Conservation (phyloP, 2,113 vertebrate genomes). For the Lethenteron reissneri region DNA sequence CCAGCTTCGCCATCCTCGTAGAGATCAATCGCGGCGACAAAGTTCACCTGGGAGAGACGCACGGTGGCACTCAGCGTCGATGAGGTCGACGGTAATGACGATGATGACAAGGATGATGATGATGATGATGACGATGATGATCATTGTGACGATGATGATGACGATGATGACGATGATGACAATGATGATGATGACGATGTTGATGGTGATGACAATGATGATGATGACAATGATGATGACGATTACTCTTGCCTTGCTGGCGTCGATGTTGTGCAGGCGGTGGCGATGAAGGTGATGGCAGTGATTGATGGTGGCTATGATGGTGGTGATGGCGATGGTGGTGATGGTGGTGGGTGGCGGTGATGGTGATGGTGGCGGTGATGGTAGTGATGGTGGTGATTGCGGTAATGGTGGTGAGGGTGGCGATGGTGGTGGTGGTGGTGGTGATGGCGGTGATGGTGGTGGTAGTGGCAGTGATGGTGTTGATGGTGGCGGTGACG, state of each 20-base stretch:
- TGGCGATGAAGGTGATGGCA: too few relatives aligned
- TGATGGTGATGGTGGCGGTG: background rate
- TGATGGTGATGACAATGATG: too few relatives aligned
- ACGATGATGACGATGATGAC: background rate
- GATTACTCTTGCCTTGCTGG: too few relatives aligned
- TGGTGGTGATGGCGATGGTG: background rate
- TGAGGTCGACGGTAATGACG: background rate
- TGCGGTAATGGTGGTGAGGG: too few relatives aligned
- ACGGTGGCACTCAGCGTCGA: background rate
- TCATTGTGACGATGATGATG: background rate
- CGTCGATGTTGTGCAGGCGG: background rate
- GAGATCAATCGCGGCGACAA: slow-evolving; percentile 87
- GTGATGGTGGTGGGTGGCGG: background rate
- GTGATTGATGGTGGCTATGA: too few relatives aligned
- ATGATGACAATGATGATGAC: too few relatives aligned
- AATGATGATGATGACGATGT: background rate
- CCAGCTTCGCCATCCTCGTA: slow-evolving; percentile 99
- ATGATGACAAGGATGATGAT: background rate
- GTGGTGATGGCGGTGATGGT: background rate
- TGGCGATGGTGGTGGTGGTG: too few relatives aligned
- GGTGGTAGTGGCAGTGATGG: background rate
- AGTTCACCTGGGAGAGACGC: slow-evolving; percentile 59
- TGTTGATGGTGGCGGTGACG: background rate
- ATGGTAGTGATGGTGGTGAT: background rate
- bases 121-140: background rate